These are phyloP conservation scores for Suncus etruscus DNA, from an alignment of 2,113 vertebrate species.

Conservation along the genomic window DNA sequence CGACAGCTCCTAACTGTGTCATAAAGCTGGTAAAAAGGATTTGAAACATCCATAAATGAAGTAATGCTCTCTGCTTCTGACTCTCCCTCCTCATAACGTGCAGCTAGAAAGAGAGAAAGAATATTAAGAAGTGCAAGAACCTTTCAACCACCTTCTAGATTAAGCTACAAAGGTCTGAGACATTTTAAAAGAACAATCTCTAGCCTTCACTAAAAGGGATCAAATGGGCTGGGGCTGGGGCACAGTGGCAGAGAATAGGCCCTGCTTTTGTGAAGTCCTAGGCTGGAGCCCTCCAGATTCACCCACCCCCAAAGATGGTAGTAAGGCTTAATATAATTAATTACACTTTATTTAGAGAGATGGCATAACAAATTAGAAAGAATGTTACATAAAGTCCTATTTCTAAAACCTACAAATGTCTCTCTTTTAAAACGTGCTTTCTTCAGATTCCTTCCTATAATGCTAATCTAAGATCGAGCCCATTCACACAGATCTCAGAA, in stretches of 20 bases:
- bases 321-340: background rate
- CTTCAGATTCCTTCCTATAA: conserved; percentile 2
- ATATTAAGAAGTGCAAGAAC: conserved; percentile 23
- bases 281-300: no score
- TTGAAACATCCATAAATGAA: conserved; percentile 96
- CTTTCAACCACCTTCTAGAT: conserved; percentile 18
- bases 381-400: conserved; percentile 28
- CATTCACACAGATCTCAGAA: conserved; percentile 29
- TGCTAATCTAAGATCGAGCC: conserved; percentile 1
- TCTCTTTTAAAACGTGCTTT: conserved; percentile 47
- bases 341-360: conserved; percentile 43
- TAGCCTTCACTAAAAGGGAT: conserved; percentile 29
- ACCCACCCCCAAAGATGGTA: background rate
- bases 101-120: conserved; percentile 82
- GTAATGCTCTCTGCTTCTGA: conserved; percentile 97
- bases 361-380: conserved; percentile 35
- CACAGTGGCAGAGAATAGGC: no score
- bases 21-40: conserved; percentile 97
- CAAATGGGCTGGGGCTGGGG: no score
- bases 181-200: conserved; percentile 55
- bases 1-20: conserved; percentile 96
- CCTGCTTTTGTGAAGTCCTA: no score
- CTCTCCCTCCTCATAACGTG: conserved; percentile 96
- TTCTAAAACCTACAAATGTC: conserved; percentile 38
- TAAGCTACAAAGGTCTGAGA: background rate